A percentile compares a stretch with the other conserved stretches of the same genome.
Conservation (phyloP, 2,113 vertebrate genomes). For the Hydrolagus affinis region DNA sequence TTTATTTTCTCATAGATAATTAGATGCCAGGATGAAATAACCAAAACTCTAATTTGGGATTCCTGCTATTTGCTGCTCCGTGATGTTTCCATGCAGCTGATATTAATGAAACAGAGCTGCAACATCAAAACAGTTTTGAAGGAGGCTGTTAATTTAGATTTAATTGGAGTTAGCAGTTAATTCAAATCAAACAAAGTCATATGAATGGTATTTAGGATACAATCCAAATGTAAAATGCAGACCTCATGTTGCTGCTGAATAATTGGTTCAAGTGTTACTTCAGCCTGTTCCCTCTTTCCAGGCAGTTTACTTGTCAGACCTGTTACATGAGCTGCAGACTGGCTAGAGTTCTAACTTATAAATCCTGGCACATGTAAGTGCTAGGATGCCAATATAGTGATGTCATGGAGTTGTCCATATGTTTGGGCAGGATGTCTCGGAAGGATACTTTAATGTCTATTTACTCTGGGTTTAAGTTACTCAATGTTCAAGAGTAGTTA, state of each 20-base stretch:
- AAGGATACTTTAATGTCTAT: background rate
- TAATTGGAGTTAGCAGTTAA: background rate
- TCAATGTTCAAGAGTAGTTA: background rate
- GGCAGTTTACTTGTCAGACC: conserved; percentile 11
- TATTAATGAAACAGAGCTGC: background rate
- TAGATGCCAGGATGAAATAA: too few species aligned
- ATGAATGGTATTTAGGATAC: background rate
- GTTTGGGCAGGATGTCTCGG: background rate
- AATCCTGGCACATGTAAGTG: background rate
- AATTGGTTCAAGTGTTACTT: background rate
- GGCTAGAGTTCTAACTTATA: background rate
- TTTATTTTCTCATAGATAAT: too few species aligned
- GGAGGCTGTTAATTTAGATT: background rate
- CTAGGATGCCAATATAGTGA: background rate
- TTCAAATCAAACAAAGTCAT: background rate
- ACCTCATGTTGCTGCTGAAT: background rate
- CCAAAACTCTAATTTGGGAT: too few species aligned
- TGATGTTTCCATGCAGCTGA: background rate
- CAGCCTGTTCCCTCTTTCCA: background rate
- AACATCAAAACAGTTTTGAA: background rate
- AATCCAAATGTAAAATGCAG: background rate
- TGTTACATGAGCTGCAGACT: background rate
- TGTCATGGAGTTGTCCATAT: background rate
- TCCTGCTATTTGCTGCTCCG: too few species aligned
- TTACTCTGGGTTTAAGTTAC: background rate